Conservation (phyloP, 2,888 invertebrate species). For the Agrochola lychnidis region DNA sequence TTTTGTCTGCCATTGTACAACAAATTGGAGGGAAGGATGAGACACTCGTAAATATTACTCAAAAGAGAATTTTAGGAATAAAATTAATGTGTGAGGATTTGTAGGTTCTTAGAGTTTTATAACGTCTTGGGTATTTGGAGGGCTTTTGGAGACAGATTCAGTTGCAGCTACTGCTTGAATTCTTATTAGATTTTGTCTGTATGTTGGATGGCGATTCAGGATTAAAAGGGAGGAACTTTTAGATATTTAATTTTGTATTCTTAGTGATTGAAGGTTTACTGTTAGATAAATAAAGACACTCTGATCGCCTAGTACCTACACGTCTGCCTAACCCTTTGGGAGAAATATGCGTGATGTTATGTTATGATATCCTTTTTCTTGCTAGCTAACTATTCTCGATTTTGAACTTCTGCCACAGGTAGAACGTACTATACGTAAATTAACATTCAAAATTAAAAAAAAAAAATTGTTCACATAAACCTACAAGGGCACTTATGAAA, state of each 20-base stretch:
- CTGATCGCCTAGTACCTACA: too few relatives aligned
- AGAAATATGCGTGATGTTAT: too few relatives aligned
- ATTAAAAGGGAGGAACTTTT: too few relatives aligned
- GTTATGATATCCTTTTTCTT: too few relatives aligned
- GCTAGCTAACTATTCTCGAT: too few relatives aligned
- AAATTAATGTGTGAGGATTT: constrained; percentile 39
- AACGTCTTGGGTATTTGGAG: constrained; percentile 1
- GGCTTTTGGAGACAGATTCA: not conserved
- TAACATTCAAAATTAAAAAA: too few relatives aligned
- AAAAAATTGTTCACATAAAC: too few relatives aligned
- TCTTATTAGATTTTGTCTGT: not conserved
- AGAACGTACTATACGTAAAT: too few relatives aligned
- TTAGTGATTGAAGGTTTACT: not conserved
- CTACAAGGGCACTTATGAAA: too few relatives aligned
- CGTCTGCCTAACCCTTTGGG: too few relatives aligned
- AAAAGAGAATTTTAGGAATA: constrained; percentile 41
- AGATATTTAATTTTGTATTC: not conserved
- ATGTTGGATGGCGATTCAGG: not conserved
- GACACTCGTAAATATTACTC: constrained; percentile 63
- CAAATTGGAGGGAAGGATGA: constrained; percentile 57
- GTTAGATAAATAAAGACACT: not conserved
- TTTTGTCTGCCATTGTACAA: constrained; percentile 59
- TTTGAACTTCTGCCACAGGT: too few relatives aligned
- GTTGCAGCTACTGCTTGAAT: not conserved
- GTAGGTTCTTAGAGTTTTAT: not conserved